Base-by-base conservation (phyloP, 2,113 vertebrate genomes). In the Acrocephalus kingi region DNA sequence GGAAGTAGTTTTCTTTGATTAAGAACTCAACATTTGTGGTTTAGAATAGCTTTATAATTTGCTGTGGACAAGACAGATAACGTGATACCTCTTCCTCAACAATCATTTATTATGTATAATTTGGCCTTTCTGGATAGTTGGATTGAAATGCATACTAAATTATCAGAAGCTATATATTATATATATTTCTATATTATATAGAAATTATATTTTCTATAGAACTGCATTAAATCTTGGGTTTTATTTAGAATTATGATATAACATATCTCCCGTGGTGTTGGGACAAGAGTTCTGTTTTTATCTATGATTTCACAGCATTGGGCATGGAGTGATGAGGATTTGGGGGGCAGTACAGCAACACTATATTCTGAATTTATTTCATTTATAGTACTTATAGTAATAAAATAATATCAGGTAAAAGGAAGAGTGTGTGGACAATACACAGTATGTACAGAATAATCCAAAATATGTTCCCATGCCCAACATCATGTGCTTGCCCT, bases 1-100 rank as follows among this genome's bases (percentile, higher is more conserved):
- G 67, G 87, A 59, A 90, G 67, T 78, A 91, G 81, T 92, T 91
- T 49, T 91, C 52, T 93, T 95, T 94, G 85, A 93, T 94, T 93
- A 92, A 92, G 80, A 49, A 89, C 92, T 73, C 90, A 71, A 35
- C 56, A 15, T 94, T 67, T 94, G 84, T 96, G 80, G 79, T 92
- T 95, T 89, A 39, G 79, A 90, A 89, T 72, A 20, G 80, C 69
- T 95, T 78, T 72, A 68, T 75, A 78, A 84, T 94, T 92, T 89
- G 64, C 72, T 74, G 46, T 81, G 92, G 82, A 90, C 72, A 93
- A 72, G 93, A 64, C 48, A 71, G 79, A 89, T 84, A 90, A 74
- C 9, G 0, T 49, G 84, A 89, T 78, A 52, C 64, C 62, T 81
- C 54, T 68, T 94, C 69, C 69, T 81, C 76, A 72, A 39, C 61